Evolutionary conservation across 2,113 vertebrate genomes (phyloP).

Genomic region (Ceyx margarethae): DNA sequence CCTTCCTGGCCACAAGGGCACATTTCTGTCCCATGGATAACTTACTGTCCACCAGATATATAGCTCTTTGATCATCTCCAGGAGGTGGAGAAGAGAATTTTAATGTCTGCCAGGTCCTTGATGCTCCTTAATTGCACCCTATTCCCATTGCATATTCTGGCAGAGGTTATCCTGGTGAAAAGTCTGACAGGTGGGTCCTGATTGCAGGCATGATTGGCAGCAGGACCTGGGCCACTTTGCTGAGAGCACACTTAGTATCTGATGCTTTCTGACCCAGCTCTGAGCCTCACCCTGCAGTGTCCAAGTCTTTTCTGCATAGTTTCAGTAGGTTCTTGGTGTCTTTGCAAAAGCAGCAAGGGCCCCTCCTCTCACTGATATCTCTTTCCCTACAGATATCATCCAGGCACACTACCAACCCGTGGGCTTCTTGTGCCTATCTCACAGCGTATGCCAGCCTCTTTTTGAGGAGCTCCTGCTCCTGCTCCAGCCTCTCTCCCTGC

Average conservation of each 20-base stretch:
- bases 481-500: constrained; percentile 91
- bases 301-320: not conserved
- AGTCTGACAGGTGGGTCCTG: not conserved
- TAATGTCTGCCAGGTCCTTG: not conserved
- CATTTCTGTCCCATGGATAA: too few species aligned
- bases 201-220: not conserved
- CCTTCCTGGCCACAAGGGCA: too few species aligned
- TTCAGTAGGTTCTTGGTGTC: not conserved
- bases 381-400: constrained; percentile 82
- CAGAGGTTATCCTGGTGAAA: not conserved
- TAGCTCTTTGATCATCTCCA: not conserved
- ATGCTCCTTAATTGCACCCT: not conserved
- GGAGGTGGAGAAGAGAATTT: not conserved
- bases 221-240: not conserved
- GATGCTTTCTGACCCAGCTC: not conserved
- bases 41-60: too few species aligned
- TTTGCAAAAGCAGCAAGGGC: not conserved
- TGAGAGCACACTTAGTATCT: not conserved
- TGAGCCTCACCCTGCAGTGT: not conserved
- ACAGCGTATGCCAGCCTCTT: constrained; percentile 84
- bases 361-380: not conserved
- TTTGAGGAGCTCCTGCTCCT: constrained; percentile 92
- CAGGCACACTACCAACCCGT: constrained; percentile 88
- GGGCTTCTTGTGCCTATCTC: constrained; percentile 89
- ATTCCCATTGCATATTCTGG: not conserved